phyloP scores from a whole-genome alignment of 2,888 invertebrate genomes.

The Tiliacea citrago region DNA sequence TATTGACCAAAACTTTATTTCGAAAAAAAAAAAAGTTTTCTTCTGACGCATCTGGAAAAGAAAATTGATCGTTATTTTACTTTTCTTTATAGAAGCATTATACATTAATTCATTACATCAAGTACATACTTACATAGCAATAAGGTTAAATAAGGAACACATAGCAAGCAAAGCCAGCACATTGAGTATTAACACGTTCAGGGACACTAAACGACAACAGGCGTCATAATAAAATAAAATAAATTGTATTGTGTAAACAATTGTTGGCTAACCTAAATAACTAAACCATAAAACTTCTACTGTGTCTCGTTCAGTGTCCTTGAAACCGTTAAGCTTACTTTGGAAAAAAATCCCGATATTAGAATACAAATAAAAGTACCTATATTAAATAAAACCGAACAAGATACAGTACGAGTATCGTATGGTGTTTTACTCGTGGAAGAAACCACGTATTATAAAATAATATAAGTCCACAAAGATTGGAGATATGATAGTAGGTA shows the following conservation, averaged over 20 bases:
- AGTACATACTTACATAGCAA: not conserved
- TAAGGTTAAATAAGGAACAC: constrained; percentile 10
- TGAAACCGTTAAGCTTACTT: not conserved
- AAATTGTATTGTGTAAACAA: too few relatives aligned
- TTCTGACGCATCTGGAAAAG: constrained; percentile 29
- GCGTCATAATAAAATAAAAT: too few relatives aligned
- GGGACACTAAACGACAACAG: too few relatives aligned
- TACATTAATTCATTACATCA: not conserved
- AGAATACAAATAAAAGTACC: not conserved
- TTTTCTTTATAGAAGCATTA: too few relatives aligned
- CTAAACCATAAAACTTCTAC: too few relatives aligned
- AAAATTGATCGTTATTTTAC: constrained; percentile 1
- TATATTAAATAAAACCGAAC: not conserved
- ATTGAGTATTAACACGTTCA: not conserved
- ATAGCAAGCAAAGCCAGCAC: constrained; percentile 11
- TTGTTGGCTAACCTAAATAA: too few relatives aligned
- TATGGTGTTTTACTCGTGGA: not conserved
- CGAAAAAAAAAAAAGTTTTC: not conserved
- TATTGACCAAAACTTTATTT: constrained; percentile 37
- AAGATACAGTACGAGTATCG: too few relatives aligned
- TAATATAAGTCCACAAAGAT: not conserved
- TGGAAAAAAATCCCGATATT: not conserved
- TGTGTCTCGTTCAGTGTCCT: too few relatives aligned
- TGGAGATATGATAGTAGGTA: not conserved
- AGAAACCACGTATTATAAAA: not conserved